Base-by-base conservation (phyloP, 2,797 vertebrate genomes). In the Lagodon rhomboides region DNA sequence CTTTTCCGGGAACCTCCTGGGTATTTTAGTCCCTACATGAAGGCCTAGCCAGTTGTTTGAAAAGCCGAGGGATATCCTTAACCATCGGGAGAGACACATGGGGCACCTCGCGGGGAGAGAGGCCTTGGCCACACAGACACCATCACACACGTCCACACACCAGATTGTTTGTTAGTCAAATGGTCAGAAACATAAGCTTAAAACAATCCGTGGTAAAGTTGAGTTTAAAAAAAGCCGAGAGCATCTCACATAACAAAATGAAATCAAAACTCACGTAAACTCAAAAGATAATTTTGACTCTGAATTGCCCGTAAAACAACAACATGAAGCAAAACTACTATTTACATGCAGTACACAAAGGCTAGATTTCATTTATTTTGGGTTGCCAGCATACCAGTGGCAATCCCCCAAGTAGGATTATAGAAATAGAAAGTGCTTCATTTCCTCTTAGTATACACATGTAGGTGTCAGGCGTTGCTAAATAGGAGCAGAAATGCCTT, bases 1-100 rank as follows among this genome's bases (percentile, higher is more conserved):
- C 96, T 96, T 99, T 94, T 96, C 95, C 0, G 98, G 98, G 56
- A 95, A 95, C 79, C 96, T 98, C 75, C 92, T 98, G 81, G 98
- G 98, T 99, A 97, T 90, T 91, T 91, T 69, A n/a, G 66, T 74
- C 94, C 65, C 75, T 51, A 73, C 65, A 58, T 59, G 68, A 82
- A 79, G 61, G 77, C 80, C 73, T 71, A 60, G 79, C 46, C 49
- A 41, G 63, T 17, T 69, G 69, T 87, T 75, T 86, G 53, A 72
- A 79, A 90, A 83, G 58, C 63, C 63, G 49, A 79, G 80, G 84
- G 83, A 89, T 85, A 79, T 86, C 90, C 82, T 86, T 78, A 75
- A 90, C 60, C 61, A 5, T 46, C 15, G 73, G 12, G 64, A 79
- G 61, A 82, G 61, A 55, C 54, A 58, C 18, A 55, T 4, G 6